phyloP scores from a whole-genome alignment of 1,140 invertebrate genomes.

The Heliconius nattereri region DNA sequence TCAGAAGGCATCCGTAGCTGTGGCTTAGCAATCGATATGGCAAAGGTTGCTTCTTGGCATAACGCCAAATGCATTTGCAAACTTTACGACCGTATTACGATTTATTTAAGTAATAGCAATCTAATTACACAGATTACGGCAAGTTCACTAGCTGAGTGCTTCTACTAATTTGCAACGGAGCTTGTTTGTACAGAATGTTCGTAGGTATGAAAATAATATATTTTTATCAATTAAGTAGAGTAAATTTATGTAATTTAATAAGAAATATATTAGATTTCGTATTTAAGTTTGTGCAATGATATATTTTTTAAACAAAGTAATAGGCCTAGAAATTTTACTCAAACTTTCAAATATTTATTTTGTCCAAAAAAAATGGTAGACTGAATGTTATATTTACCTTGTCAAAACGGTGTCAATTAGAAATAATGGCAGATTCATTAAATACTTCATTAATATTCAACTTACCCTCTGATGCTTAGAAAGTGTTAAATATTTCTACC shows the following conservation, averaged over 20 bases:
- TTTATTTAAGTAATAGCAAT: slow-evolving; percentile 57
- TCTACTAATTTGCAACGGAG: background rate
- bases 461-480: slow-evolving; percentile 8
- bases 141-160: slow-evolving; percentile 2
- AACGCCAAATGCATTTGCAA: slow-evolving; percentile 46
- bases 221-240: too few relatives aligned
- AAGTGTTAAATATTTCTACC: slow-evolving; percentile 20
- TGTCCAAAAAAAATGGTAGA: too few relatives aligned
- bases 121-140: slow-evolving; percentile 47
- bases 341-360: too few relatives aligned
- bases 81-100: slow-evolving; percentile 41
- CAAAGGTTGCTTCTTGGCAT: slow-evolving; percentile 37
- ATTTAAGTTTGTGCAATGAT: too few relatives aligned
- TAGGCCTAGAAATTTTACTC: too few relatives aligned
- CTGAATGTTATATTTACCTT: background rate
- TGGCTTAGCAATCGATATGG: slow-evolving; percentile 37
- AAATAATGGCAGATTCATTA: background rate
- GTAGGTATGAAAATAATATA: background rate
- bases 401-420: background rate
- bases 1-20: background rate
- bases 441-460: slow-evolving; percentile 14
- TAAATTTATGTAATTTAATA: too few relatives aligned
- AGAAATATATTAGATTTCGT: too few relatives aligned
- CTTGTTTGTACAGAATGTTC: background rate
- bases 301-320: too few relatives aligned